Evolutionary conservation across 2,113 vertebrate genomes (phyloP), one percentile per base, ranked within the genome.

Genomic region (Alosa alosa): DNA sequence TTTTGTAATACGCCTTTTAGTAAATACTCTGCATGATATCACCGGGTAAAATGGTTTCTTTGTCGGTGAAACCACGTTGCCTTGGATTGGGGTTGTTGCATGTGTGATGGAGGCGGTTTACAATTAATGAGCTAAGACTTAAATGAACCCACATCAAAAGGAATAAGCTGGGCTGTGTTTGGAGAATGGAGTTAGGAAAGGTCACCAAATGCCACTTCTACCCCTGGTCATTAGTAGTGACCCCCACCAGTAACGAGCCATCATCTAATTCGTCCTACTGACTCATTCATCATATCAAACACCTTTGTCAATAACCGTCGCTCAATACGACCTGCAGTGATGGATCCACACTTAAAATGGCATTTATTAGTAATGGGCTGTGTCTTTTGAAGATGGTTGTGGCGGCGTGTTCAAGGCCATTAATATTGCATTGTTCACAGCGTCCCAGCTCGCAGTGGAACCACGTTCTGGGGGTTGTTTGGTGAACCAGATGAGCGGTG

Each of bases 271-370:
- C 18, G 60, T 64, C 8, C 60, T 20, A 25, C 60, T n/a, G 60
- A 64, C 60, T n/a, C 60, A 36, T 72, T 36, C n/a, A 13, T 72
- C 64, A 36, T 11, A 11, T 36, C 25, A 72, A 72, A 36, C 8
- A 10, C 11, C 17, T 31, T 64, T 36, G 64, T 72, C 64, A 72
- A 72, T 72, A 72, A 36, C n/a, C 25, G n/a, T 25, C n/a, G 10
- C 0, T 72, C 64, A 36, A 72, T 72, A 72, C 31, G 11, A 8
- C 1, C 8, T 11, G 4, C 64, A 2, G 25, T 72, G 64, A 72
- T 72, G 64, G 64, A 72, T 72, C 13, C n/a, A 31, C 64, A 72
- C 25, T 72, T 72, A 72, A 72, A 72, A 72, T 72, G 64, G 64
- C 64, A 72, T 72, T 3, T 31, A 72, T 72, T 72, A 72, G 64